Percentiles rank a stretch among this genome's conserved stretches.
Evolutionary conservation across 2,797 vertebrate genomes (phyloP).

Genomic region (Allenopithecus nigroviridis): DNA sequence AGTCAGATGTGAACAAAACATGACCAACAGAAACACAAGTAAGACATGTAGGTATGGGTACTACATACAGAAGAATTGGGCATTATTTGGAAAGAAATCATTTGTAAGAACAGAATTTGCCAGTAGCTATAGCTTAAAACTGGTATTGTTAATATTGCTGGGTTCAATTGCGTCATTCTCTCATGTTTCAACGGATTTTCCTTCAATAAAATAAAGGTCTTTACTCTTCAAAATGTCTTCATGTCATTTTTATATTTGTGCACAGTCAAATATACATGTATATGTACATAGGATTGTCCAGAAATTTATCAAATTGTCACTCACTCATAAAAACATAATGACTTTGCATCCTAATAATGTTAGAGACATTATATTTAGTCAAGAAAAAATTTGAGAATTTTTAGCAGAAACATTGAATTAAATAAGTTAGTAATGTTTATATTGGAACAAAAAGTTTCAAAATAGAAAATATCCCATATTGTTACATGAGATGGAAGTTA

Average conservation of each 20-base stretch:
- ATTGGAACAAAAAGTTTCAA: not conserved
- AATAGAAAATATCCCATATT: not conserved
- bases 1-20: conserved; percentile 26
- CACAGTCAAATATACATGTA: not conserved
- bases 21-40: not conserved
- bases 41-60: not conserved
- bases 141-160: not conserved
- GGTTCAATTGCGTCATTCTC: not conserved
- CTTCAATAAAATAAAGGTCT: conserved; percentile 14
- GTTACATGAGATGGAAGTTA: not conserved
- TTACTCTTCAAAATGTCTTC: not conserved
- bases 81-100: not conserved
- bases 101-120: conserved; percentile 1
- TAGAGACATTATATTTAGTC: not conserved
- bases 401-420: not conserved
- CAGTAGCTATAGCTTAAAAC: not conserved
- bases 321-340: not conserved
- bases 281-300: not conserved
- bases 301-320: not conserved
- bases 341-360: not conserved
- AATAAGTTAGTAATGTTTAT: not conserved
- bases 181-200: not conserved
- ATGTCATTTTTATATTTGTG: not conserved
- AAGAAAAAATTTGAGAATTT: not conserved
- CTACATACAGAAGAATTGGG: not conserved